Percentiles rank a stretch among this genome's conserved stretches.
phyloP scores from a whole-genome alignment of 2,888 invertebrate species.

The Camptogramma bilineatum region DNA sequence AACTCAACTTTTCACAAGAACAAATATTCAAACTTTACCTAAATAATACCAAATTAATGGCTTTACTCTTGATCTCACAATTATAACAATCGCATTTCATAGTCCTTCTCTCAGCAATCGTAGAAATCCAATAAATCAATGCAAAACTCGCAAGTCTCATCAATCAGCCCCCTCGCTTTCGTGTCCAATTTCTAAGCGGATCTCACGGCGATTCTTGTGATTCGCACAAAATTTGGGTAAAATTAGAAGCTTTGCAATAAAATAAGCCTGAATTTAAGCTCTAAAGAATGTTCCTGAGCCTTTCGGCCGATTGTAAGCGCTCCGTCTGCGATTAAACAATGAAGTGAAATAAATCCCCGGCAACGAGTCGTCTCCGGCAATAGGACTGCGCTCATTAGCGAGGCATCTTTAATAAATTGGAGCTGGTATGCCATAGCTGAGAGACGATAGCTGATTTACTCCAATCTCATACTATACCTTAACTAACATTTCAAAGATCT shows the following conservation, averaged over 20 bases:
- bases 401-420: constrained; percentile 48
- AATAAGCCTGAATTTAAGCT: constrained; percentile 8
- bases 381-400: constrained; percentile 47
- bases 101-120: constrained; percentile 14
- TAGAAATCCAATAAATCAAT: constrained; percentile 28
- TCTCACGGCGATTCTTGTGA: constrained; percentile 4
- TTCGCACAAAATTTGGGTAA: constrained; percentile 6
- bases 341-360: constrained; percentile 43
- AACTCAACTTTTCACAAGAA: constrained; percentile 13
- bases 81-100: constrained; percentile 1
- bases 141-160: constrained; percentile 30
- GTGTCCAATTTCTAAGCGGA: constrained; percentile 28
- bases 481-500: too few relatives aligned
- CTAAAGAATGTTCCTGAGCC: constrained; percentile 3
- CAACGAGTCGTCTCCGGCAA: constrained; percentile 37
- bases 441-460: background rate
- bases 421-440: constrained; percentile 25
- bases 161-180: constrained; percentile 24
- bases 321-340: constrained; percentile 43
- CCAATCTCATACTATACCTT: background rate
- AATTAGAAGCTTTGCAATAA: constrained; percentile 11
- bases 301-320: constrained; percentile 24
- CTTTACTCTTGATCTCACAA: background rate
- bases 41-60: background rate
- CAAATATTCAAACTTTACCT: background rate